phyloP scores from a whole-genome alignment of 2,888 invertebrate species.

The Rosalia funebris region DNA sequence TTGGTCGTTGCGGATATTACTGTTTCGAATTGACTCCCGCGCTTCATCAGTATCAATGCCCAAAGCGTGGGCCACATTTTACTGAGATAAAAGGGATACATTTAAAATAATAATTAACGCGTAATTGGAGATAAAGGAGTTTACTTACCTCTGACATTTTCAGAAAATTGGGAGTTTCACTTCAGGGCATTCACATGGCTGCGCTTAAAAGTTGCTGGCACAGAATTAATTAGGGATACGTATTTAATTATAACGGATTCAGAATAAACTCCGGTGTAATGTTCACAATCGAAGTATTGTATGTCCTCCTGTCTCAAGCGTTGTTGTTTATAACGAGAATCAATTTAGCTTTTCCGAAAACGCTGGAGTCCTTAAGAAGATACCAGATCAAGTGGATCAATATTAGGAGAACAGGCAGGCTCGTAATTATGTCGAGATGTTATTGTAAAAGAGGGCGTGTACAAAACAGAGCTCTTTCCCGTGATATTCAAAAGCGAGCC shows the following conservation, averaged over 20 bases:
- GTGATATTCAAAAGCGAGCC: background rate
- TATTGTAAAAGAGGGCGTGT: no score
- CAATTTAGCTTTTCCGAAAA: no score
- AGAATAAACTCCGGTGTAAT: no score
- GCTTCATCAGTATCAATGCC: background rate
- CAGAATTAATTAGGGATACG: conserved; percentile 2
- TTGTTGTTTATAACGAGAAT: no score
- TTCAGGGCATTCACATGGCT: background rate
- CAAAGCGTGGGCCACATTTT: background rate
- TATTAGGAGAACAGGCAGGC: no score
- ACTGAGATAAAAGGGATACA: conserved; percentile 2
- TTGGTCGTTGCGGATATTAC: background rate
- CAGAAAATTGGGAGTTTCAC: background rate
- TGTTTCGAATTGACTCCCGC: background rate
- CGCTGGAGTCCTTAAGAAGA: no score
- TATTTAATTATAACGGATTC: background rate
- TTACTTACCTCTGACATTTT: conserved; percentile 23
- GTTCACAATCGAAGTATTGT: no score
- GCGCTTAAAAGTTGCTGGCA: background rate
- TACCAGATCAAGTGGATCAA: no score
- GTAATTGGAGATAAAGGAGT: conserved; percentile 11
- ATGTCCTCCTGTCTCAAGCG: no score
- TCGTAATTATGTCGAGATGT: no score
- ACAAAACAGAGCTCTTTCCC: background rate
- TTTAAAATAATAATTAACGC: conserved; percentile 7